Evolutionary conservation across 1,140 invertebrate genomes (phyloP), one percentile per base, ranked within the genome.

Genomic region (Dryas iulia): DNA sequence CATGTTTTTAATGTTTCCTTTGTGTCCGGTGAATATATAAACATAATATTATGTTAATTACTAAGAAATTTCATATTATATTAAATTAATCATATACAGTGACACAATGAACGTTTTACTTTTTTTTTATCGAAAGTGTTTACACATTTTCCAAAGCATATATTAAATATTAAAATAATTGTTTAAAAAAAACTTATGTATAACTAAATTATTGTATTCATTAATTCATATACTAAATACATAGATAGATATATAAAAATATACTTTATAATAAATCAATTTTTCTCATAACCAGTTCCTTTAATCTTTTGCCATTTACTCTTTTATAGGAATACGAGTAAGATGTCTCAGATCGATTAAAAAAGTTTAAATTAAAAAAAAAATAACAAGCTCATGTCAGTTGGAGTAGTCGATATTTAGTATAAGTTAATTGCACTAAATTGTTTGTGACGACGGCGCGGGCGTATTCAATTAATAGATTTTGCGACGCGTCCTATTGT

Each of bases 401-500:
- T 47, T 52, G 24, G 35, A 39, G 25, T 56, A 30, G 59, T 21
- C 26, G 14, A 61, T 61, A 35, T 61, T 52, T 47, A 61, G 59
- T 11, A 31, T 61, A 61, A 39, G 1, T 61, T 47, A 39, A 59
- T 59, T 56, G 65, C 65, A 67, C 65, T 67, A 58, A 24, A 58
- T 62, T 66, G n/a, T 69, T 47, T 18, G 12, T 31, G 39, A 47
- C 39, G 18, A n/a, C n/a, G n/a, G n/a, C n/a, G n/a, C n/a, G n/a
- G n/a, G 39, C 39, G 18, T 47, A 18, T 47, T 47, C 39, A 47
- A 47, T 39, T 47, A 47, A 8, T 47, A 47, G 39, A 74, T 77
- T 76, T 61, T 30, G 47, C 18, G 35, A 59, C 30, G 25, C 24
- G 52, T 66, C 54, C 57, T 53, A 66, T 54, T 66, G 28, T 47